phyloP scores from a whole-genome alignment of 35 echinoderm and acorn worm species.

The Antedon bifida region DNA sequence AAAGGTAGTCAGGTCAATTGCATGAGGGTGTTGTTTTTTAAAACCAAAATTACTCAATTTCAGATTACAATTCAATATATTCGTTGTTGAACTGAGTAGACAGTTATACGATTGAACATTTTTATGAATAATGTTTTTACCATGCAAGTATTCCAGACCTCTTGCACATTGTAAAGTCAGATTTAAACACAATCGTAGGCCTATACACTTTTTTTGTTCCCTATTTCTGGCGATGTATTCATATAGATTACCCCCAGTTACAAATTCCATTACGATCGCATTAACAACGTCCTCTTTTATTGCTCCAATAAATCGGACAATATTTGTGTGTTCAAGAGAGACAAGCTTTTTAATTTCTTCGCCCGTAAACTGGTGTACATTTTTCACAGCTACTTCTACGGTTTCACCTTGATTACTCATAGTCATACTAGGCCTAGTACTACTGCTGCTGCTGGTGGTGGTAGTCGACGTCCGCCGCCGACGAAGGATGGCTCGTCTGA shows the following conservation, averaged over 20 bases:
- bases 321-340: neutral
- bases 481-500: too few species aligned
- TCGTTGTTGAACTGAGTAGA: neutral
- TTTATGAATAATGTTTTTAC: neutral
- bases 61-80: neutral
- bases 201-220: neutral
- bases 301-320: neutral
- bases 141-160: neutral
- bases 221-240: neutral
- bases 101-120: neutral
- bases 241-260: neutral
- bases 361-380: neutral
- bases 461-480: too few species aligned
- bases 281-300: neutral
- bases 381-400: neutral
- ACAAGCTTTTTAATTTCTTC: neutral
- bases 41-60: neutral
- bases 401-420: neutral
- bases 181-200: neutral
- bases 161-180: neutral
- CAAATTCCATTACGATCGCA: neutral
- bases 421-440: neutral
- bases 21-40: neutral
- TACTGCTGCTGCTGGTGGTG: neutral
- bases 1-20: neutral